Percentiles rank a stretch among this genome's conserved stretches.
Evolutionary conservation across 92 coral and sea anemone species (phyloP).

Genomic region (Galaxea fascicularis): DNA sequence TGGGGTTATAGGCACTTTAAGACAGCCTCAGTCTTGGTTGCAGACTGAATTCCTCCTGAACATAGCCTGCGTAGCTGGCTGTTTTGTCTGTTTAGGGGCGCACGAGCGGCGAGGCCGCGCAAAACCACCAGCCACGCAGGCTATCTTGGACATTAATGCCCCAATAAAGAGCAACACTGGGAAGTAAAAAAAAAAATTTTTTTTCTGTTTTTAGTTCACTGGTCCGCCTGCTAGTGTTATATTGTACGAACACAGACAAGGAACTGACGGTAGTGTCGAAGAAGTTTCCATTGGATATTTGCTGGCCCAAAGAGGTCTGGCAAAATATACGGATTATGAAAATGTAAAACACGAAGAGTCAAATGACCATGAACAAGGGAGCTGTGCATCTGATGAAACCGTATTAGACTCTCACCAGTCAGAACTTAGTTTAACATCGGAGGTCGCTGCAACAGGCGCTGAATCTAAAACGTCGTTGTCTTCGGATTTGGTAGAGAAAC

Average conservation of each 20-base stretch:
- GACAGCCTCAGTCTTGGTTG: no score
- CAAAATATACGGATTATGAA: constrained; percentile 25
- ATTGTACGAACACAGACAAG: constrained; percentile 68
- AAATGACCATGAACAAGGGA: constrained; percentile 37
- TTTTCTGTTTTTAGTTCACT: constrained; percentile 45
- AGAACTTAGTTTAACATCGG: constrained; percentile 12
- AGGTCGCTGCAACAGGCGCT: not conserved
- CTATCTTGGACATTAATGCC: no score
- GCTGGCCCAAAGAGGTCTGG: constrained; percentile 70
- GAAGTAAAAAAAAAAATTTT: not conserved
- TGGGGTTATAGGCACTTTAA: no score
- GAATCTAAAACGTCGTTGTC: constrained; percentile 1
- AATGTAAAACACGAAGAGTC: constrained; percentile 11
- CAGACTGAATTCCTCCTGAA: no score
- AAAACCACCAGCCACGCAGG: no score
- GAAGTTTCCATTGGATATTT: constrained; percentile 75
- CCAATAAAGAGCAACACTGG: no score
- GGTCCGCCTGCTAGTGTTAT: constrained; percentile 81
- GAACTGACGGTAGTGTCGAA: constrained; percentile 60
- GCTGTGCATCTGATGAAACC: constrained; percentile 22
- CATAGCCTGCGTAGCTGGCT: no score
- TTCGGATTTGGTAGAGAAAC: constrained; percentile 63
- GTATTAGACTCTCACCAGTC: constrained; percentile 4
- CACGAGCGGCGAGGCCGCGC: no score
- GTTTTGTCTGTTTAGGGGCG: no score